Base-by-base conservation (phyloP, 2,113 vertebrate species). In the Rhabdornis inornatus region DNA sequence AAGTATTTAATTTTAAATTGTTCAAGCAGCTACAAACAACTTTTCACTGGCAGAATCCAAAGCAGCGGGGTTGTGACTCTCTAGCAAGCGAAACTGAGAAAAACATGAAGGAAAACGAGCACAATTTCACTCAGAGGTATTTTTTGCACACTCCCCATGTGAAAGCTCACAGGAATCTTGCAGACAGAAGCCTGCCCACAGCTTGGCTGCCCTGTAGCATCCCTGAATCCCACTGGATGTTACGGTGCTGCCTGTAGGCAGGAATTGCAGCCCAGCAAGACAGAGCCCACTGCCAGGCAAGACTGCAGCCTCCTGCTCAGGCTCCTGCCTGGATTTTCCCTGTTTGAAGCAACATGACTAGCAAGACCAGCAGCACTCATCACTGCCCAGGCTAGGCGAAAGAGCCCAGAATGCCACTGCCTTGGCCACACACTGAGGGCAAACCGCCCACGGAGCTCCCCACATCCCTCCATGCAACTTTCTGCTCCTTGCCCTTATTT, bases 361-460 rank as follows among this genome's bases (percentile, higher is more conserved):
- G 70, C 75, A 47, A 45, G 25, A 35, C 23, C 4, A 92, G 69
- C 70, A 44, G 39, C 5, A 4, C 74, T 57, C 28, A 1, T 33
- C 0, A 1, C 28, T 6, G 39, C 64, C 42, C 11, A 9, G 75
- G 71, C 0, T 0, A 87, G 71, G 49, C 0, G 0, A 35, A 39
- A 45, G 65, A 93, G 79, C 35, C 44, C 5, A 0, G 39, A 74
- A 69, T 1, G 2, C 33, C 14, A 1, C 79, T 6, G 3, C 59
- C 61, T 31, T 20, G 1, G 35, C 59, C 61, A 33, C 4, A 2
- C 8, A 1, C 37, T 5, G 9, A 35, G 10, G 52, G 81, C 13
- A 35, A 87, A 60, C 49, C 7, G 10, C 53, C 45, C 2, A 0
- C 27, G 0, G 2, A 65, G 33, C 45, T 39, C 60, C 31, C 53